Percentiles rank a stretch among this genome's conserved stretches.
Conservation (phyloP, 2,797 vertebrate genomes). For the Microcaecilia unicolor region DNA sequence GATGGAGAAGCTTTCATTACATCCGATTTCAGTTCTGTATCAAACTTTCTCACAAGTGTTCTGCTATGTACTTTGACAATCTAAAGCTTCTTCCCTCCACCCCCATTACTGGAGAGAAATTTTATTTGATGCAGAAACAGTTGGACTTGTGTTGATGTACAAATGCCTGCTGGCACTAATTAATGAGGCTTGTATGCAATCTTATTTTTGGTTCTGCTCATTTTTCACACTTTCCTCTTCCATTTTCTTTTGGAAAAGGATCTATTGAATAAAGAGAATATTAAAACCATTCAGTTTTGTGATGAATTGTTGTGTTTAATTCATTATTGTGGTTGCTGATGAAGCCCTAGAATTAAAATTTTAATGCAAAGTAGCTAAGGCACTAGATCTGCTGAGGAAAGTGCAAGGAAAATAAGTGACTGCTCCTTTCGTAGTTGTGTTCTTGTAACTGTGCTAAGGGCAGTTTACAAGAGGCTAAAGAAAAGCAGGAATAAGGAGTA, state of each 20-base stretch:
- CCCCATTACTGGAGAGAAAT: not conserved
- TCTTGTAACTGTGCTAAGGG: too few relatives aligned
- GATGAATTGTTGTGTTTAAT: too few relatives aligned
- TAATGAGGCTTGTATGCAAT: constrained; percentile 1
- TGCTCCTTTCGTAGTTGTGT: too few relatives aligned
- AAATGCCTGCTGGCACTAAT: constrained; percentile 3
- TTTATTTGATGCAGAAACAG: not conserved
- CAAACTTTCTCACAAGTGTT: constrained; percentile 4
- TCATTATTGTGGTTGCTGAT: too few relatives aligned
- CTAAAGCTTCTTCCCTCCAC: not conserved
- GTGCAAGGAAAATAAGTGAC: too few relatives aligned
- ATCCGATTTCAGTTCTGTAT: constrained; percentile 15
- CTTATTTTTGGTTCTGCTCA: not conserved
- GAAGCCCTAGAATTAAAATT: too few relatives aligned
- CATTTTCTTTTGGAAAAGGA: constrained; percentile 25
- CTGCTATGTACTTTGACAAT: constrained; percentile 15
- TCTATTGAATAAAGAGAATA: constrained; percentile 33
- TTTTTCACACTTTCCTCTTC: not conserved
- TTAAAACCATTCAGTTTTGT: not conserved
- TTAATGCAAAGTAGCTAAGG: too few relatives aligned
- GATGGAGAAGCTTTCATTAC: too few relatives aligned
- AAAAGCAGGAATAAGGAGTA: too few relatives aligned
- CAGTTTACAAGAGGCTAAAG: too few relatives aligned
- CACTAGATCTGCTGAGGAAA: too few relatives aligned
- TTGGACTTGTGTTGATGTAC: not conserved